These are phyloP conservation scores for Oscheius sp. DNA, from an alignment of 2,888 invertebrate species.

Conservation along the genomic window DNA sequence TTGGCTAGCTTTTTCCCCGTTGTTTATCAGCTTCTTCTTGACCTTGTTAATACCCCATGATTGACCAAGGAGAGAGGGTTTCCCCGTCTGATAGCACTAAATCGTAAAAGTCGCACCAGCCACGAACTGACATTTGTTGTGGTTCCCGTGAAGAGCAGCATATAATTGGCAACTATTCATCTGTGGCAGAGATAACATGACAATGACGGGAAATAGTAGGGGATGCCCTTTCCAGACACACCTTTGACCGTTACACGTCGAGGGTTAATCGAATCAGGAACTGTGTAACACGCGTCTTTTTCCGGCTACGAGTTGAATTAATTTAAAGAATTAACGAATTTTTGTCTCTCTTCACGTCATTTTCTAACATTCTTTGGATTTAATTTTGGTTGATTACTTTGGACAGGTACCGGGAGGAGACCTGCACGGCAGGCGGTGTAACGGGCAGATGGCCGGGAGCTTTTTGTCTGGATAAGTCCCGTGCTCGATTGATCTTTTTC, in stretches of 20 bases:
- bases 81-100: slow-evolving; percentile 12
- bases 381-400: too few relatives aligned
- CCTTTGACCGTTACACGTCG: too few relatives aligned
- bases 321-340: too few relatives aligned
- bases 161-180: too few relatives aligned
- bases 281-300: background rate
- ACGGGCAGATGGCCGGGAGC: background rate
- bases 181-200: too few relatives aligned
- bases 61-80: slow-evolving; percentile 7
- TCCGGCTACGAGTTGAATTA: too few relatives aligned
- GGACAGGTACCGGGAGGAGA: background rate
- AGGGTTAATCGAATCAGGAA: slow-evolving; percentile 5
- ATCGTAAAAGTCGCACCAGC: slow-evolving; percentile 16
- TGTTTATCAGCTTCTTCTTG: slow-evolving; percentile 18
- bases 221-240: too few relatives aligned
- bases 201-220: too few relatives aligned
- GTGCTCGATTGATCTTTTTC: background rate
- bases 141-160: background rate
- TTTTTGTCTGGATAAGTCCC: background rate
- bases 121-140: slow-evolving; percentile 8
- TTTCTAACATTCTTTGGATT: too few relatives aligned
- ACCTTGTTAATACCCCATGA: slow-evolving; percentile 27
- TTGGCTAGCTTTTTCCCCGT: too few relatives aligned
- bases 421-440: background rate
- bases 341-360: too few relatives aligned